Base-by-base conservation (phyloP, 2,888 invertebrate genomes). In the Ormyrus labotus region DNA sequence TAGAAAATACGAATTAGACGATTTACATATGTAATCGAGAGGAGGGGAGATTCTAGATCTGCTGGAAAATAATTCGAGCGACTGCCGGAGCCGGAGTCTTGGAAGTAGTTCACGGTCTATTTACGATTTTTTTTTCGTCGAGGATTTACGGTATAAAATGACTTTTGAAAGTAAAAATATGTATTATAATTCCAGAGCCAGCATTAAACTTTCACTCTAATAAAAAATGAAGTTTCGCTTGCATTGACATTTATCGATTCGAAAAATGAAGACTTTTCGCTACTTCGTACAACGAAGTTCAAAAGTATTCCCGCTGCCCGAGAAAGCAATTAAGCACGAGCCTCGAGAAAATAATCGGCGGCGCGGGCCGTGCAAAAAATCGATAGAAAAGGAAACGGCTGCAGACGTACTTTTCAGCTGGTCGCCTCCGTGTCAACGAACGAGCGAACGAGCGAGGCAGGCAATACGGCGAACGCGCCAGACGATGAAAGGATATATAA, bases 121-220 rank as follows among this genome's bases (percentile, higher is more conserved):
- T 64, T 64, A 48, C 48, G 48, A 7, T 47, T 64, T 48, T 47
- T 64, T 48, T 47, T n/a, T 45, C 13, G 58, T 48, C 5, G 3
- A 47, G n/a, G 61, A 71, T 71, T 71, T 71, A 71, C 13, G 70
- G 19, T 9, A 34, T 34, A 51, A 50, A 47, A 71, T 34, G 34
- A 34, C 13, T 71, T 71, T 70, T 61, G 71, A 61, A 71, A 71
- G 71, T 69, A 10, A 55, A 64, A 13, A 53, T 7, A 13, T 61
- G 34, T 61, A 10, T 3, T 53, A 11, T 51, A 19, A 55, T 45
- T n/a, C 60, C 57, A 19, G 6, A 58, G 34, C 67, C 9, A 9
- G 48, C 51, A 13, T 69, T 19, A 64, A 74, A 74, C 73, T 79
- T 79, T 79, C 79, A 64, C 74, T 79, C 64, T 57, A 63, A 69